Percentiles rank a stretch among this genome's conserved stretches.
Conservation (phyloP, 2,113 vertebrate genomes). For the Grantiella picta region DNA sequence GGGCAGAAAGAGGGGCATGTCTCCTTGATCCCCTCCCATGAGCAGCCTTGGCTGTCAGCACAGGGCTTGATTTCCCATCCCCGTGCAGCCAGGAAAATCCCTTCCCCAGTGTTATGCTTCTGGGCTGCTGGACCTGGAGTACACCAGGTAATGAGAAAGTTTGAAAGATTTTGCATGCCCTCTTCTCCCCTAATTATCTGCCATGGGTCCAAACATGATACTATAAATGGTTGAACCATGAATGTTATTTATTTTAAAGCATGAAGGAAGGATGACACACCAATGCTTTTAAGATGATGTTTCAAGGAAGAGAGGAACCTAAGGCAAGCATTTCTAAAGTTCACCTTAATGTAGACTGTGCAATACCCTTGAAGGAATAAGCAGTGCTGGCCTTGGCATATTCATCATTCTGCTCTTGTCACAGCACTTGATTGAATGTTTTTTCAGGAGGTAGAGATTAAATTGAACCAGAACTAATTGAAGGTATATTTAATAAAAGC, state of each 20-base stretch:
- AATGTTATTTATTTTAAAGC: not conserved
- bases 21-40: not conserved
- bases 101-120: no score
- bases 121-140: not conserved
- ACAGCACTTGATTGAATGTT: not conserved
- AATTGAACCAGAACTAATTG: conserved; percentile 62
- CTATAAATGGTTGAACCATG: not conserved
- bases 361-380: not conserved
- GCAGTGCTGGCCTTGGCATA: not conserved
- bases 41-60: not conserved
- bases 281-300: not conserved
- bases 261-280: not conserved
- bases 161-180: not conserved
- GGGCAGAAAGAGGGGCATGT: not conserved
- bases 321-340: conserved; percentile 4
- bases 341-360: not conserved
- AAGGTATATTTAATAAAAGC: conserved; percentile 48
- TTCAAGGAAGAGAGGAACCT: not conserved
- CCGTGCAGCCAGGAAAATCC: not conserved
- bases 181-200: not conserved
- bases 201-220: not conserved
- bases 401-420: conserved; percentile 36
- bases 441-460: conserved; percentile 34
- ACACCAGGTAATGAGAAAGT: not conserved
- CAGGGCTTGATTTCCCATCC: not conserved